phyloP scores from a whole-genome alignment of 1,140 invertebrate genomes.

The Heliconius nattereri region DNA sequence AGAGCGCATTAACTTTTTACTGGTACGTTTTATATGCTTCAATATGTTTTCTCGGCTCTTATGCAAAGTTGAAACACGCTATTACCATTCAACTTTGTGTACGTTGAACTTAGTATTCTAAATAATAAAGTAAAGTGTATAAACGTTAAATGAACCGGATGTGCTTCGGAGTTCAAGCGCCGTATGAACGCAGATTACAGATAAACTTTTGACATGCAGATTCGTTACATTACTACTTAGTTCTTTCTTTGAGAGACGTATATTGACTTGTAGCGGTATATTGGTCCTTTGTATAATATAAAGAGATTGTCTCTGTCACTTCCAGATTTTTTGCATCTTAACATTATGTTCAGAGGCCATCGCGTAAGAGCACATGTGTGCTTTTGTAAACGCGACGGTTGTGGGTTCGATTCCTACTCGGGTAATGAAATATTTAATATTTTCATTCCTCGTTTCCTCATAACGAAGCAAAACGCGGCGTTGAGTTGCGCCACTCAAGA shows the following conservation, averaged over 20 bases:
- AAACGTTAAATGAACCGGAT: slow-evolving; percentile 23
- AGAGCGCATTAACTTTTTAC: slow-evolving; percentile 15
- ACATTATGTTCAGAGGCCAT: too few relatives aligned
- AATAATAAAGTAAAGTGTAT: slow-evolving; percentile 17
- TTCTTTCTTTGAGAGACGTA: neutral
- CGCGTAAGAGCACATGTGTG: too few relatives aligned
- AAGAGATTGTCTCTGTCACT: too few relatives aligned
- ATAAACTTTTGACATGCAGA: slow-evolving; percentile 24
- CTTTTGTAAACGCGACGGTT: too few relatives aligned
- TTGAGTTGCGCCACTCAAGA: too few relatives aligned
- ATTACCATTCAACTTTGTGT: slow-evolving; percentile 17
- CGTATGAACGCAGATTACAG: slow-evolving; percentile 14
- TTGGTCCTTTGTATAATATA: too few relatives aligned
- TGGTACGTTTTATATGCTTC: slow-evolving; percentile 1
- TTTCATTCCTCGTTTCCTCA: too few relatives aligned
- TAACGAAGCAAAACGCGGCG: too few relatives aligned
- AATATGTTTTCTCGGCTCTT: slow-evolving; percentile 15
- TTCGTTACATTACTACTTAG: neutral
- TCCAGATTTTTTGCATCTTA: too few relatives aligned
- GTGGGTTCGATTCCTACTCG: too few relatives aligned
- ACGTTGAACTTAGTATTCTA: slow-evolving; percentile 20
- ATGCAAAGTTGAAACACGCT: slow-evolving; percentile 8
- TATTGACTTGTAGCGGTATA: neutral
- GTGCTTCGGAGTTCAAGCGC: neutral
- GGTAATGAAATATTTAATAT: too few relatives aligned